Evolutionary conservation across 2,888 invertebrate genomes (phyloP), one percentile per base, ranked within the genome.

Genomic region (Eutolmus rufibarbis): DNA sequence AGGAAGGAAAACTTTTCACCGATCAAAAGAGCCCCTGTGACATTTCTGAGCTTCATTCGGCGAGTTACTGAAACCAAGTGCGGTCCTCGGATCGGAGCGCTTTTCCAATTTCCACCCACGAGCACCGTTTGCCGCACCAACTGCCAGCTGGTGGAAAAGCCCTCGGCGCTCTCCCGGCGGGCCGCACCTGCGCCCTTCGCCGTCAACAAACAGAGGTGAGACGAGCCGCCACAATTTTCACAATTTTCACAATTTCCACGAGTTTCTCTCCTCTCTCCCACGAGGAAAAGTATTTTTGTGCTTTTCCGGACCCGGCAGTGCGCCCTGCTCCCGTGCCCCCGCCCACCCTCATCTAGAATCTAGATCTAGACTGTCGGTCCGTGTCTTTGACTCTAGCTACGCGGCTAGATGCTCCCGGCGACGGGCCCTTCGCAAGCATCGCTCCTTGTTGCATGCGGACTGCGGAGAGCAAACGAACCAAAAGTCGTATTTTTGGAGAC

Each of bases 31-130:
- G 14, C 74, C 28, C 31, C 74, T 28, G 40, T 87, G 87, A 87
- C 87, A 87, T 87, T 87, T 87, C 87, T 40, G 78, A 81, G 87
- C 79, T 74, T 66, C 87, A 87, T 81, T 87, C 87, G 57, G 14
- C 57, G 66, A 79, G 40, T 66, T 16, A 87, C 87, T 87, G 46
- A 74, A 40, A 74, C n/a, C 79, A 74, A 86, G 78, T 78, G 86
- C 46, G 78, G 77, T 16, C 51, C 51, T 46, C 19, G 46, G 85
- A 31, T 43, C 31, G 51, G 66, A 40, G 37, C 37, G 57, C 19
- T 84, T 57, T 85, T 51, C 85, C 74, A 12, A 40, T 40, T 40
- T 28, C 28, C 14, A 46, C 43, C 43, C 12, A 43, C 85, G 19
- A 74, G 31, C 14, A 14, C 28, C 28, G 34, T 16, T 74, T n/a